phyloP scores from a whole-genome alignment of 2,113 vertebrate species.

The Syngnathoides biaculeatus region DNA sequence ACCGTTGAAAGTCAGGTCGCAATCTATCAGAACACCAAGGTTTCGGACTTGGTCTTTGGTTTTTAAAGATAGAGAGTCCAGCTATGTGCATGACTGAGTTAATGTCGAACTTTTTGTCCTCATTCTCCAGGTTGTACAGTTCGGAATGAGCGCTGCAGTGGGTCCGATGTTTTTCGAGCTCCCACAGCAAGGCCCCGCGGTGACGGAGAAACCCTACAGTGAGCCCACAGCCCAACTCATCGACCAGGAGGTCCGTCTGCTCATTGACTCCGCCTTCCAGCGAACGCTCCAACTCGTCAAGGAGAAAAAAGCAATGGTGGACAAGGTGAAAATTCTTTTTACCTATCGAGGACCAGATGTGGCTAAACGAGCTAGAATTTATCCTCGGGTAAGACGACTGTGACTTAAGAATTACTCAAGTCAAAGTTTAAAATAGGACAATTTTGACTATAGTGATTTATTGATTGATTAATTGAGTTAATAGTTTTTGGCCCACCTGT shows the following conservation, averaged over 20 bases:
- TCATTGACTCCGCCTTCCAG: constrained; percentile 70
- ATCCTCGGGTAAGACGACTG: too few relatives aligned
- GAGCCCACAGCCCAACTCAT: constrained; percentile 74
- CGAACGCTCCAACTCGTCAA: constrained; percentile 67
- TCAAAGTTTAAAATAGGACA: neutral
- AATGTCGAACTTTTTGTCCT: neutral
- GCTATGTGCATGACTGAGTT: too few relatives aligned
- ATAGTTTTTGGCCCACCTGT: neutral
- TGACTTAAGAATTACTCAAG: neutral
- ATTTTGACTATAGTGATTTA: neutral
- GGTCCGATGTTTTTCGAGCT: constrained; percentile 94
- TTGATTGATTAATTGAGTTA: neutral
- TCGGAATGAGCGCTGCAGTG: constrained; percentile 93
- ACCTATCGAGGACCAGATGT: neutral
- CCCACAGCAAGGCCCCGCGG: constrained; percentile 81
- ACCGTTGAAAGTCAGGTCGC: too few relatives aligned
- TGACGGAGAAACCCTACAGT: constrained; percentile 91
- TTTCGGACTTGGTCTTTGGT: too few relatives aligned
- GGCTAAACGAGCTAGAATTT: neutral
- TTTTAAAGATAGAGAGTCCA: too few relatives aligned
- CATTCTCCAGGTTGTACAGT: constrained; percentile 82
- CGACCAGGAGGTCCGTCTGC: constrained; percentile 74
- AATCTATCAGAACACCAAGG: too few relatives aligned
- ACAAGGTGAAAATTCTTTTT: constrained; percentile 77
- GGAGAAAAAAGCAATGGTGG: constrained; percentile 85